These are phyloP conservation scores for Brotula barbata DNA, from an alignment of 2,797 vertebrate genomes.

Conservation along the genomic window DNA sequence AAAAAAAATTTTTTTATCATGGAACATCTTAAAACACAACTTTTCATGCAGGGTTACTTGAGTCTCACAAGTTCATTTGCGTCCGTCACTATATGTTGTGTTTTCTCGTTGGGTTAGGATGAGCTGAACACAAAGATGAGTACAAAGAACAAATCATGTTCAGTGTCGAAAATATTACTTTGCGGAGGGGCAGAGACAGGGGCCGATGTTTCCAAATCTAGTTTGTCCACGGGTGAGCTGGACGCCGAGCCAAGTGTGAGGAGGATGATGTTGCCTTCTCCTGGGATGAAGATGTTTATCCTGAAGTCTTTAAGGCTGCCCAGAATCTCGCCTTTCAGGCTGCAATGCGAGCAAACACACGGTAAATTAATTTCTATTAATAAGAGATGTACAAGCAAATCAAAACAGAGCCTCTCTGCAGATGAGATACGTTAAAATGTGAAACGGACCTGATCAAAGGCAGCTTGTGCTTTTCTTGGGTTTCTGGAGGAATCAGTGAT, in stretches of 20 bases:
- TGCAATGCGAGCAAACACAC: conserved; percentile 41
- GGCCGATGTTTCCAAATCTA: neutral
- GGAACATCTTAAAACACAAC: no score
- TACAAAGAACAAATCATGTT: no score
- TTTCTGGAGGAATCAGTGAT: conserved; percentile 83
- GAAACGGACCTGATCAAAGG: conserved; percentile 85
- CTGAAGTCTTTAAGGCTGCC: conserved; percentile 90
- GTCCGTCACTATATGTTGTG: no score
- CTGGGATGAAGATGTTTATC: conserved; percentile 83
- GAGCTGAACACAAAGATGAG: no score
- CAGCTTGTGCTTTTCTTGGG: conserved; percentile 81
- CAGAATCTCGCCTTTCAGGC: conserved; percentile 84
- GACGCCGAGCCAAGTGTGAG: conserved; percentile 65
- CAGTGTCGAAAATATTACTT: no score
- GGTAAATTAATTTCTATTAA: no score
- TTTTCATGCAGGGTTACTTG: no score
- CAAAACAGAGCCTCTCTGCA: no score
- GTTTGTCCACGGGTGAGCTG: conserved; percentile 12
- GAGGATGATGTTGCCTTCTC: conserved; percentile 76
- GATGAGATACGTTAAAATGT: neutral
- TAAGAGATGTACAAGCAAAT: no score
- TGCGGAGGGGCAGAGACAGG: neutral
- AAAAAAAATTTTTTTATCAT: no score
- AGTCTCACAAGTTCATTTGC: no score
- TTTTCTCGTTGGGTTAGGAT: no score